phyloP scores from a whole-genome alignment of 2,797 vertebrate genomes.

The Tenualosa ilisha region DNA sequence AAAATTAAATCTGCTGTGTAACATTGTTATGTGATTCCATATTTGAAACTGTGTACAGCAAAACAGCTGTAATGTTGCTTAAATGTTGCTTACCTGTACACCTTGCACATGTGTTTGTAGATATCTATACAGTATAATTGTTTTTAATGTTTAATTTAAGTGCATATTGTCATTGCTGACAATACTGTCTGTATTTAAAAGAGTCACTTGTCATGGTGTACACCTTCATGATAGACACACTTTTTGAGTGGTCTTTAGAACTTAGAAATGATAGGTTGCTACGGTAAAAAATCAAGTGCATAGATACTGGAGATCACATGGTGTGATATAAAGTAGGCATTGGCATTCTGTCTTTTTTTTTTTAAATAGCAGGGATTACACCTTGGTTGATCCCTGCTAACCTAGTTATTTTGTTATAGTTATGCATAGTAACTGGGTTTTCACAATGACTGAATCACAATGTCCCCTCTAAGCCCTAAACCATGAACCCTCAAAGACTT shows the following conservation, averaged over 20 bases:
- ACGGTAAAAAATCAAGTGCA: background rate
- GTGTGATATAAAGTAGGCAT: background rate
- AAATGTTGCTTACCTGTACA: background rate
- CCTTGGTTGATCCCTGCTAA: background rate
- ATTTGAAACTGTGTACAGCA: constrained; percentile 7
- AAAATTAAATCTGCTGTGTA: background rate
- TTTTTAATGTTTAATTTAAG: constrained; percentile 13
- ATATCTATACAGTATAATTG: background rate
- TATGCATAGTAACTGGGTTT: background rate
- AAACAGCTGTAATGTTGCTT: background rate
- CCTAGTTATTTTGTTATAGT: background rate
- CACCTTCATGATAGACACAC: background rate
- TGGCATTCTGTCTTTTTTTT: background rate
- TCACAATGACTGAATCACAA: too few relatives aligned
- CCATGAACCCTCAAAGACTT: too few relatives aligned
- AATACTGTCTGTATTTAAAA: constrained; percentile 16
- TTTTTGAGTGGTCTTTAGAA: background rate
- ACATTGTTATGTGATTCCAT: constrained; percentile 5
- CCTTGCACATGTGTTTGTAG: constrained; percentile 11
- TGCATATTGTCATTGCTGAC: constrained; percentile 21
- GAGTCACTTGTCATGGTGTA: background rate
- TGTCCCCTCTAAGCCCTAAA: too few relatives aligned
- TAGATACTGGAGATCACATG: background rate
- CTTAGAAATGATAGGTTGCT: background rate
- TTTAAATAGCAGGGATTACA: background rate